These are phyloP conservation scores for Oligia fasciuncula DNA, from an alignment of 2,888 invertebrate species.

Conservation along the genomic window DNA sequence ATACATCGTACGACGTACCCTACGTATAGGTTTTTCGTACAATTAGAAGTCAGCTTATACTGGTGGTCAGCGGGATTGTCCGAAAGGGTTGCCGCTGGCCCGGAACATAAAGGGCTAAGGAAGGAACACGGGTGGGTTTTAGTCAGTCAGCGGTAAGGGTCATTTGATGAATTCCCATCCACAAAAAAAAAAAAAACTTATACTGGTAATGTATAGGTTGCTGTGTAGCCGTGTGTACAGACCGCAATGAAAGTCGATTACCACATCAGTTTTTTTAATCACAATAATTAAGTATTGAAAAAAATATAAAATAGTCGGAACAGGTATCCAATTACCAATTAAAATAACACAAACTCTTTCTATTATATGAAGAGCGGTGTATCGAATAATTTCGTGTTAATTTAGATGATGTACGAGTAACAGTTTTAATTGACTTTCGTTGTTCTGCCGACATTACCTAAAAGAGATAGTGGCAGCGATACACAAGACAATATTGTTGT, in stretches of 20 bases:
- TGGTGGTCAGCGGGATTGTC: too few species aligned
- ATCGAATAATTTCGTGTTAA: background rate
- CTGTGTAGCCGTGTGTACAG: background rate
- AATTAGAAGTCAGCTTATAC: too few species aligned
- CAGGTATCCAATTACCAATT: slow-evolving; percentile 11
- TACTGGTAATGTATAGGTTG: too few species aligned
- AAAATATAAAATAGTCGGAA: background rate
- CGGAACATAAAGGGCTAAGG: too few species aligned
- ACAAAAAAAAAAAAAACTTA: too few species aligned
- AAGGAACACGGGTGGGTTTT: too few species aligned
- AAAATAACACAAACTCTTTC: background rate
- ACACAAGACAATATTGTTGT: background rate
- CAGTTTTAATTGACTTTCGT: slow-evolving; percentile 4
- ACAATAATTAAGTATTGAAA: background rate
- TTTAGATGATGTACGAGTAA: slow-evolving; percentile 2
- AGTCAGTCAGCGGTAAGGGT: too few species aligned
- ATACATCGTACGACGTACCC: too few species aligned
- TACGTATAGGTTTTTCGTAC: too few species aligned
- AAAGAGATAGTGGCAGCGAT: background rate
- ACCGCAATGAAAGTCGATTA: background rate
- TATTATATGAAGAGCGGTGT: background rate
- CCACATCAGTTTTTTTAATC: background rate
- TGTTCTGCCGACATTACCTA: background rate
- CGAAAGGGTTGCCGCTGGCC: too few species aligned
- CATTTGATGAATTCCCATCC: too few species aligned